Conservation (phyloP, 1,140 invertebrate genomes). For the Zophobas atratus region DNA sequence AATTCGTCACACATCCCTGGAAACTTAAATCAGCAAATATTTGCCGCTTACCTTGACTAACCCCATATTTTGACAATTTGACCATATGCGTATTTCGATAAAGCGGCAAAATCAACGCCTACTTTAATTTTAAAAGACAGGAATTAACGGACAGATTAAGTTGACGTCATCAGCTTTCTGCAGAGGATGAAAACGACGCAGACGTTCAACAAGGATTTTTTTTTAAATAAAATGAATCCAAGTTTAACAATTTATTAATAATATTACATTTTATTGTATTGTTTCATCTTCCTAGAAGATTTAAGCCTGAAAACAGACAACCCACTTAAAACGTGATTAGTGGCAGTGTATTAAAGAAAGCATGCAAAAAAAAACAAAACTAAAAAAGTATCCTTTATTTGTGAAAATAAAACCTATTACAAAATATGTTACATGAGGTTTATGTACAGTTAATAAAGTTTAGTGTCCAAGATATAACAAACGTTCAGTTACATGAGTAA, state of each 20-base stretch:
- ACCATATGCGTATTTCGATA: too few relatives aligned
- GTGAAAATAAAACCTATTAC: slow-evolving; percentile 37
- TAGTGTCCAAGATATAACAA: slow-evolving; percentile 29
- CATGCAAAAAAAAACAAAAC: slow-evolving; percentile 39
- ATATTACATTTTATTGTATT: slow-evolving; percentile 36
- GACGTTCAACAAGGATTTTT: not conserved
- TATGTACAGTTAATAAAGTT: slow-evolving; percentile 35
- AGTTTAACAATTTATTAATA: slow-evolving; percentile 28
- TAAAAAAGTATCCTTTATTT: slow-evolving; percentile 31
- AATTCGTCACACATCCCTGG: too few relatives aligned
- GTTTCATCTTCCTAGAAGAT: slow-evolving; percentile 21
- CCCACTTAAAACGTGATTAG: not conserved
- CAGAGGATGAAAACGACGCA: too few relatives aligned
- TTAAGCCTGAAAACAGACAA: slow-evolving; percentile 33
- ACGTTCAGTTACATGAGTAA: slow-evolving; percentile 9
- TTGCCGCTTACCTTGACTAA: too few relatives aligned
- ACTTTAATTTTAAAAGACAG: too few relatives aligned
- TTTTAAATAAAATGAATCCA: slow-evolving; percentile 6
- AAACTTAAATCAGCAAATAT: too few relatives aligned
- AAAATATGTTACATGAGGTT: slow-evolving; percentile 34
- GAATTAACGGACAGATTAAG: too few relatives aligned
- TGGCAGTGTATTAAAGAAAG: not conserved
- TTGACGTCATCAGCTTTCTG: too few relatives aligned
- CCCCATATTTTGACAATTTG: too few relatives aligned
- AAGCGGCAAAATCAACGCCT: too few relatives aligned